These are phyloP conservation scores for Cyprinodon tularosa DNA, from an alignment of 2,113 vertebrate genomes.

Conservation along the genomic window DNA sequence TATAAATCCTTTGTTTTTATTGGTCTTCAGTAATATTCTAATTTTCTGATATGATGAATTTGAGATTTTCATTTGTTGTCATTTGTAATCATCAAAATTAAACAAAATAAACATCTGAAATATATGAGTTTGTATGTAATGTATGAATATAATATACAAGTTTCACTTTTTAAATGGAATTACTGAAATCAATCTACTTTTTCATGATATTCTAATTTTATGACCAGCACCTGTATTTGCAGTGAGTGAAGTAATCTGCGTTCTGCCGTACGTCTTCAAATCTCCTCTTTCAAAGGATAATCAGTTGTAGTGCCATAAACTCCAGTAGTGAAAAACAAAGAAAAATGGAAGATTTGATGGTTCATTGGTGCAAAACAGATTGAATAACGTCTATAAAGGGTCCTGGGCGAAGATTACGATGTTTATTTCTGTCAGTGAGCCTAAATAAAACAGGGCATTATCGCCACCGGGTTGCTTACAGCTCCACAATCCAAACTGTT, in stretches of 20 bases:
- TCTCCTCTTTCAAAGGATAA: slow-evolving; percentile 21
- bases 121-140: too few relatives aligned
- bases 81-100: too few relatives aligned
- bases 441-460: slow-evolving; percentile 8
- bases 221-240: slow-evolving; percentile 1
- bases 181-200: too few relatives aligned
- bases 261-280: slow-evolving; percentile 20
- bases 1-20: too few relatives aligned
- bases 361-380: background rate
- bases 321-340: background rate
- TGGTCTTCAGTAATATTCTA: too few relatives aligned
- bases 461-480: background rate
- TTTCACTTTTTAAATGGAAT: too few relatives aligned
- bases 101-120: too few relatives aligned
- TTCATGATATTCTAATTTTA: too few relatives aligned
- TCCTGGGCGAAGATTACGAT: slow-evolving; percentile 18
- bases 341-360: background rate
- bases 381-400: background rate
- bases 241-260: background rate
- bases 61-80: too few relatives aligned
- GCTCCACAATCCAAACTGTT: slow-evolving; percentile 31
- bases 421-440: slow-evolving; percentile 39
- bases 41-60: too few relatives aligned
- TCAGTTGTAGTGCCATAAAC: background rate
- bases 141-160: too few relatives aligned